A percentile compares a stretch with the other conserved stretches of the same genome.
Evolutionary conservation across 2,113 vertebrate species (phyloP).

Genomic region (Eidolon helvum): DNA sequence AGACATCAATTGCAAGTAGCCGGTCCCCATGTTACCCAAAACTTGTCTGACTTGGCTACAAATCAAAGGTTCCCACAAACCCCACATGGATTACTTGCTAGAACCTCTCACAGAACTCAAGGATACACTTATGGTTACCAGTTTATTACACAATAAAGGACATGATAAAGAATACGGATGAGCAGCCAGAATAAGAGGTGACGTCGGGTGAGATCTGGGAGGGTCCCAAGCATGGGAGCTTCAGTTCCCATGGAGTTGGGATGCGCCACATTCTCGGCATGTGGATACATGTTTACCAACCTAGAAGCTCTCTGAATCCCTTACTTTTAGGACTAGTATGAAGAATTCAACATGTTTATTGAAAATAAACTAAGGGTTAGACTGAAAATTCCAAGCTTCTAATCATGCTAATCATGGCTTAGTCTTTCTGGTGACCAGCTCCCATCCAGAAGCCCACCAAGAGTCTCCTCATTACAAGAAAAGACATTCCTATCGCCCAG

Average conservation of each 20-base stretch:
- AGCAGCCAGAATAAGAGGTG: neutral
- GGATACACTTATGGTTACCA: neutral
- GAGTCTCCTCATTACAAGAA: neutral
- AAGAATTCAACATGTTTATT: neutral
- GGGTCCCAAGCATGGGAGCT: neutral
- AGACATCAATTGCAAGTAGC: neutral
- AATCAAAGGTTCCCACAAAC: neutral
- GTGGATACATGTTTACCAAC: neutral
- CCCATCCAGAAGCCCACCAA: neutral
- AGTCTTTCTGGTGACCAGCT: neutral
- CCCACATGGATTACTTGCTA: neutral
- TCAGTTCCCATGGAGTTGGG: neutral
- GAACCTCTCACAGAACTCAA: neutral
- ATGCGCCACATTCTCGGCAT: neutral
- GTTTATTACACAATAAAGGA: neutral
- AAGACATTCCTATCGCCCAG: neutral
- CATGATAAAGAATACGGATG: neutral
- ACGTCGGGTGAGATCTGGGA: neutral
- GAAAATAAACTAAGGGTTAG: too few species aligned
- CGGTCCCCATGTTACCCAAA: neutral
- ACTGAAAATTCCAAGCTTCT: neutral
- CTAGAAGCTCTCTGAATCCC: neutral
- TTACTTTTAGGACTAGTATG: neutral
- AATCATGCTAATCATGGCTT: neutral
- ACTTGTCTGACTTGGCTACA: neutral